These are phyloP conservation scores for Drosophila anomelani DNA, from an alignment of 2,888 invertebrate species.

Conservation along the genomic window DNA sequence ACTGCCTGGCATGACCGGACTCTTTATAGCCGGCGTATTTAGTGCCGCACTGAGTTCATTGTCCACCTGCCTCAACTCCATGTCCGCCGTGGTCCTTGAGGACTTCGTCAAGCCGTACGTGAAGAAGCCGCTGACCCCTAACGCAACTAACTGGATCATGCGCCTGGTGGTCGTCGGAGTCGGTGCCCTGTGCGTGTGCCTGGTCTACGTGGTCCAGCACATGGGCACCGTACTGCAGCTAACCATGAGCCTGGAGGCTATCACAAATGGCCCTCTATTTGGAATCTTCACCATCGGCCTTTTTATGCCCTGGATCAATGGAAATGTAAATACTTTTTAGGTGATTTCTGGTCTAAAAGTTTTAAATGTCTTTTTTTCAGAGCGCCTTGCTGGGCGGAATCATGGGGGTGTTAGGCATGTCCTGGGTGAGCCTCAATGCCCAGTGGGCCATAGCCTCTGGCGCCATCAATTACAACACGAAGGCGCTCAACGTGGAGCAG, in stretches of 20 bases:
- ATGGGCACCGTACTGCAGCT: slow-evolving; percentile 90
- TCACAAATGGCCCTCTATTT: slow-evolving; percentile 89
- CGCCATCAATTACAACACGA: slow-evolving; percentile 88
- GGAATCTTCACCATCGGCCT: slow-evolving; percentile 89
- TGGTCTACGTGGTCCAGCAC: slow-evolving; percentile 90
- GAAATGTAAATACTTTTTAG: slow-evolving; percentile 85
- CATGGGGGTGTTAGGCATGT: slow-evolving; percentile 86
- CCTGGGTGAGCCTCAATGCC: slow-evolving; percentile 87
- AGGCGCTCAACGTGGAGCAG: slow-evolving; percentile 87
- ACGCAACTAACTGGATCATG: slow-evolving; percentile 87
- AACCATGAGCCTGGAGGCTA: slow-evolving; percentile 89
- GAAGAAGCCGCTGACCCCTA: slow-evolving; percentile 86
- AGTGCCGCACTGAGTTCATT: slow-evolving; percentile 94
- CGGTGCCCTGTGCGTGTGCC: slow-evolving; percentile 88
- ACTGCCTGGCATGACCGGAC: slow-evolving; percentile 92
- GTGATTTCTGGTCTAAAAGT: too few relatives aligned
- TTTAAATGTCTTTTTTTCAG: slow-evolving; percentile 75
- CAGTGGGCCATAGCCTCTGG: slow-evolving; percentile 88
- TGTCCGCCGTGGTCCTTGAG: slow-evolving; percentile 91
- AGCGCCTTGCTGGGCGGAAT: slow-evolving; percentile 87
- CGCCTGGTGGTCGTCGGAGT: slow-evolving; percentile 89
- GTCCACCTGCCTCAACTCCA: slow-evolving; percentile 91
- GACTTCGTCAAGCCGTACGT: slow-evolving; percentile 89
- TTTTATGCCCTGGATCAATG: slow-evolving; percentile 89
- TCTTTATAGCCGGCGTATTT: slow-evolving; percentile 95